Evolutionary conservation across 2,113 vertebrate genomes (phyloP).

Genomic region (Casuarius casuarius): DNA sequence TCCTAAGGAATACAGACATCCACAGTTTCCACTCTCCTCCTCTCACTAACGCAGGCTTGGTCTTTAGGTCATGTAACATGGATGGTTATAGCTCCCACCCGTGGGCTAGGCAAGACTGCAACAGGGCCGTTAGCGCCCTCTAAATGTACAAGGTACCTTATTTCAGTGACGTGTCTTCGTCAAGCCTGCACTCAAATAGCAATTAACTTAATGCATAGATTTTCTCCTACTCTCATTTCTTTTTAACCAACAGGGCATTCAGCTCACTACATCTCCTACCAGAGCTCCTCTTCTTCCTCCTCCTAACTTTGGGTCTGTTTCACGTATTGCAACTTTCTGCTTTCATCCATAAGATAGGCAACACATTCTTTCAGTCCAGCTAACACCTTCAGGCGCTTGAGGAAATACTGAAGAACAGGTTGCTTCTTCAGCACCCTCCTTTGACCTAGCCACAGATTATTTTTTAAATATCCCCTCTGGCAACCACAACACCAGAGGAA

Average conservation of each 20-base stretch:
- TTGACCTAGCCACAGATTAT: background rate
- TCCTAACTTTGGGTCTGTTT: background rate
- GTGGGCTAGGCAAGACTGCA: background rate
- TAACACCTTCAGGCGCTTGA: background rate
- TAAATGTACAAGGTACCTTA: background rate
- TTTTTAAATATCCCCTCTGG: background rate
- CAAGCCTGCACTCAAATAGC: background rate
- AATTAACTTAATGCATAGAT: background rate
- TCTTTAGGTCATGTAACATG: background rate
- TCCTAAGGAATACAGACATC: background rate
- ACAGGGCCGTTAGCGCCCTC: background rate
- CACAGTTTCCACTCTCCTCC: background rate
- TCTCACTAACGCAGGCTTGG: background rate
- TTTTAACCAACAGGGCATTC: background rate
- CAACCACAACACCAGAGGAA: background rate
- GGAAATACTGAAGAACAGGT: background rate
- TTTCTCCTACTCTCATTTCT: background rate
- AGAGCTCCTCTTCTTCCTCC: background rate
- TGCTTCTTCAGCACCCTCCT: background rate
- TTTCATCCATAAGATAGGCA: background rate
- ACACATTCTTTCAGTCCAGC: background rate
- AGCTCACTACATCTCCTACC: background rate
- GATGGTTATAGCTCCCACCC: background rate
- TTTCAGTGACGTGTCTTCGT: background rate
- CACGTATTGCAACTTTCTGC: background rate